Conservation (phyloP, 1,140 invertebrate genomes). For the Drosophila sechellia region DNA sequence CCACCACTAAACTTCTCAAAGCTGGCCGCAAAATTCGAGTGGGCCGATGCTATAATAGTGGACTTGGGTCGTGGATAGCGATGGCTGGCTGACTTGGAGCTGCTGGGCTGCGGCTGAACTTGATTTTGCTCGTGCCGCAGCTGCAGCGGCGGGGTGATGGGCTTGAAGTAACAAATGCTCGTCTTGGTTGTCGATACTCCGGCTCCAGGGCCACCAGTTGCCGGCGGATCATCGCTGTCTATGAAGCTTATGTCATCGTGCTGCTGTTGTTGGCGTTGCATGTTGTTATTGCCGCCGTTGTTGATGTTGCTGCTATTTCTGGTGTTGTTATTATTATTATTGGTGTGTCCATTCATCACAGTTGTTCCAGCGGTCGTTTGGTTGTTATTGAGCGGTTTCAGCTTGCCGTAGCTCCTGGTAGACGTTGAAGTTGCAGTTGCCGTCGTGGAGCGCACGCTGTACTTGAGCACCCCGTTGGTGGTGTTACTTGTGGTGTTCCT, state of each 20-base stretch:
- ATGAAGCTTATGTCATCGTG: constrained; percentile 82
- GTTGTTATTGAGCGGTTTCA: constrained; percentile 30
- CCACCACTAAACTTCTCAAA: constrained; percentile 73
- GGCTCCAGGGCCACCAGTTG: constrained; percentile 15
- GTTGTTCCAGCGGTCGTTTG: constrained; percentile 4
- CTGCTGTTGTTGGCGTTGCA: constrained; percentile 63
- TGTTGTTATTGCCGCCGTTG: constrained; percentile 54
- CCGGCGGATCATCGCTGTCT: constrained; percentile 76
- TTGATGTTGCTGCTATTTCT: constrained; percentile 11
- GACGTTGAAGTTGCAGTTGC: constrained; percentile 23
- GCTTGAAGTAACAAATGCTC: constrained; percentile 65
- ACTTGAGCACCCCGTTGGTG: constrained; percentile 31
- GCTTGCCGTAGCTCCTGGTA: constrained; percentile 52
- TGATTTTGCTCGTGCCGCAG: constrained; percentile 33
- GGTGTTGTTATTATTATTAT: constrained; percentile 17
- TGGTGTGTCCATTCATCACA: constrained; percentile 25
- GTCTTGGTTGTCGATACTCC: constrained; percentile 10
- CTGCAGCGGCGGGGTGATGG: constrained; percentile 63
- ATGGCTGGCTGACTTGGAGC: constrained; percentile 10
- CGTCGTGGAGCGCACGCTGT: constrained; percentile 16
- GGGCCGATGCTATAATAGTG: constrained; percentile 67
- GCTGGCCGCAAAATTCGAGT: constrained; percentile 68
- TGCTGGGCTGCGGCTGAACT: constrained; percentile 1
- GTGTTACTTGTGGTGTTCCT: neutral
- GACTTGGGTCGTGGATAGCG: constrained; percentile 69